These are phyloP conservation scores for Stenichneumon culpator DNA, from an alignment of 2,888 invertebrate genomes.

Conservation along the genomic window DNA sequence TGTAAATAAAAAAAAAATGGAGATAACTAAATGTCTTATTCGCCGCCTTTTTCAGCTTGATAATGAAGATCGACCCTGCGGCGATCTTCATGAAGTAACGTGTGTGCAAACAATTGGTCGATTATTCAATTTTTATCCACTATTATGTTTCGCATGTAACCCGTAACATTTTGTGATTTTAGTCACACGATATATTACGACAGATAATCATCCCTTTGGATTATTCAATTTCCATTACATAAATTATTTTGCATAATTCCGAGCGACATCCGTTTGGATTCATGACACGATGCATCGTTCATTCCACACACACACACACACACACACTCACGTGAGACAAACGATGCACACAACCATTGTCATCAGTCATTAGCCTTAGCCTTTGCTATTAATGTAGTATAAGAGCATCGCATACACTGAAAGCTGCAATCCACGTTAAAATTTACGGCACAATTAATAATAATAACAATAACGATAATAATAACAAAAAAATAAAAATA, in stretches of 20 bases:
- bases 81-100: background rate
- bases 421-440: constrained; percentile 10
- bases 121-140: background rate
- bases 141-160: background rate
- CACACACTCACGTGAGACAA: background rate
- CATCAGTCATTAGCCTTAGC: background rate
- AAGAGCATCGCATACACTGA: constrained; percentile 10
- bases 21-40: too few species aligned
- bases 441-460: background rate
- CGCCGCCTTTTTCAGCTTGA: too few species aligned
- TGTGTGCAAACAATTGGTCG: background rate
- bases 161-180: background rate
- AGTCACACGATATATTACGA: background rate
- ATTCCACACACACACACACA: background rate
- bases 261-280: background rate
- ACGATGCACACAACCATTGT: background rate
- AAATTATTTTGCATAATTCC: background rate
- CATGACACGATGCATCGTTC: background rate
- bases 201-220: background rate
- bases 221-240: background rate
- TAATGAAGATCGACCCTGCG: too few species aligned
- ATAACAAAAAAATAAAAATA: background rate
- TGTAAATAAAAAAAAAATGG: too few species aligned
- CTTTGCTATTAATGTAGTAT: background rate
- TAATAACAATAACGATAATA: background rate